A percentile compares a stretch with the other conserved stretches of the same genome.
phyloP scores from a whole-genome alignment of 2,113 vertebrate genomes.

The Nettapus auritus region DNA sequence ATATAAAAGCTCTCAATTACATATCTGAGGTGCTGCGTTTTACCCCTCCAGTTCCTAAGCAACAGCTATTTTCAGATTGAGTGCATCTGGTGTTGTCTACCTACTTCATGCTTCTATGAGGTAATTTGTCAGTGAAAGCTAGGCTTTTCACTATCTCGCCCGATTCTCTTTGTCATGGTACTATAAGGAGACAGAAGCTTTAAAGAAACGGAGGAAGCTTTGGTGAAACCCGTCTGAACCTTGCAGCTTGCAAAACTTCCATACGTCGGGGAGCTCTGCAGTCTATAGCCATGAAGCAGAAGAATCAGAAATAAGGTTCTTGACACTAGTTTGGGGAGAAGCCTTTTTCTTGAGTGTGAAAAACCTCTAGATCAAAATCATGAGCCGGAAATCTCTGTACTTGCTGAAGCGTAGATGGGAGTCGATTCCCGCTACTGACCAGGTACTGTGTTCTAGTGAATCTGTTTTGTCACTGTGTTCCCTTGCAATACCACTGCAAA shows the following conservation, averaged over 20 bases:
- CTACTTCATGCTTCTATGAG: constrained; percentile 58
- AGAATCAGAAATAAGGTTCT: constrained; percentile 23
- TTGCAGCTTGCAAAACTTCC: neutral
- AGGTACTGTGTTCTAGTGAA: constrained; percentile 60
- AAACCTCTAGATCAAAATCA: neutral
- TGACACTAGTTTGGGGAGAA: neutral
- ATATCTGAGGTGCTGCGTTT: constrained; percentile 65
- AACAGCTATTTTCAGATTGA: constrained; percentile 78
- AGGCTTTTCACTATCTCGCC: neutral
- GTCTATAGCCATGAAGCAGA: neutral
- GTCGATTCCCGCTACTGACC: constrained; percentile 59
- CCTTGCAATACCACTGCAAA: neutral
- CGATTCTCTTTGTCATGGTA: neutral
- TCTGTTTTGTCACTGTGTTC: neutral
- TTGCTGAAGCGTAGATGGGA: constrained; percentile 74
- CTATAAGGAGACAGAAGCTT: neutral
- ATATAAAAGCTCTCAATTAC: constrained; percentile 56
- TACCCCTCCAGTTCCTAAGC: constrained; percentile 76
- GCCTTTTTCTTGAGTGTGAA: neutral
- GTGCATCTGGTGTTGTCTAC: constrained; percentile 67
- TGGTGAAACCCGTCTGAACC: neutral
- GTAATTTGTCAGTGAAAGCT: constrained; percentile 19
- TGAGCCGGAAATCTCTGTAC: constrained; percentile 69
- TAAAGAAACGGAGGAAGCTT: neutral
- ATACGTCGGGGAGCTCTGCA: neutral